Base-by-base conservation (phyloP, 2,113 vertebrate species). In the Colossoma macropomum region DNA sequence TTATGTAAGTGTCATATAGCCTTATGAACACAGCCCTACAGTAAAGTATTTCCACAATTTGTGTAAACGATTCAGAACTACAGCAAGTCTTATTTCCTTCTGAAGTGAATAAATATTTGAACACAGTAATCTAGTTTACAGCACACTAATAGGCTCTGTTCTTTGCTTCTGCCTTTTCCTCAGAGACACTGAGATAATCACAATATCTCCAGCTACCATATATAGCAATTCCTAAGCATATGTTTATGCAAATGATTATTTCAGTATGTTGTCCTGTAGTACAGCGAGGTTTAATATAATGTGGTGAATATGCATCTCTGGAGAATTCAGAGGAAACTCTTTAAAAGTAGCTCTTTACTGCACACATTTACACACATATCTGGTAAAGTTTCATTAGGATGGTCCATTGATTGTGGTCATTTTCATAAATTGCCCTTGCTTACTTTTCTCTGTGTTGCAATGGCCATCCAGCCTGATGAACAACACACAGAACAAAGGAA, bases 391-490 rank as follows among this genome's bases (percentile, higher is more conserved):
- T 63, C 32, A 12, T 34, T 54, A 62, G 56, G 41, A 25, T 12
- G 48, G 45, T 15, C 21, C 28, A 23, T 13, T 69, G 65, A 23
- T 62, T 65, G 32, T 23, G 59, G 28, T 45, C 50, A 5, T 59
- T 59, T 7, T n/a, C 21, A 23, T 23, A 15, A 59, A 59, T 59
- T 59, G 15, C 7, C 19, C 21, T 5, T 59, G 54, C 21, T 8
- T 41, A 38, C 50, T 69, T 52, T 34, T 4, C 23, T 59, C 25
- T 23, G 17, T 21, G 16, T 50, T 71, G 54, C 34, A 25, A 28
- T 21, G 54, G 86, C 87, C 83, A 23, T 59, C 2, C 12, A 73
- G 86, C 85, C 69, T 88, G 79, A 77, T 23, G 77, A 69, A 77
- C 87, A 76, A 62, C 41, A 38, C 59, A 63, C 6, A 82, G 63